Evolutionary conservation across 1,140 invertebrate species (phyloP).

Genomic region (Platorchestia sp.): DNA sequence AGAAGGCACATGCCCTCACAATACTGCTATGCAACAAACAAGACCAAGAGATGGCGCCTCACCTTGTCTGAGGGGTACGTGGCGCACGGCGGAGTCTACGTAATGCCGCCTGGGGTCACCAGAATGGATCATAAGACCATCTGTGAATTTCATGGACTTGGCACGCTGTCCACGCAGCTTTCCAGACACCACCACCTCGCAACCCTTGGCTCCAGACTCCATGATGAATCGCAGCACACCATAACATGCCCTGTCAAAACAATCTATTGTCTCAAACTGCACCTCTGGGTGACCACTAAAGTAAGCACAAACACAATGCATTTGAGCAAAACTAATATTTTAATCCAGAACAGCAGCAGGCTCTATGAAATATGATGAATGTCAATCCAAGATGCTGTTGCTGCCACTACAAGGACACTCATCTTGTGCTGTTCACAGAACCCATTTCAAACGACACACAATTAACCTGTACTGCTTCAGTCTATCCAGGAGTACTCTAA

Average conservation of each 20-base stretch:
- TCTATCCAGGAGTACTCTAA: too few relatives aligned
- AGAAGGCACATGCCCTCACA: background rate
- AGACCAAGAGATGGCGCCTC: slow-evolving; percentile 40
- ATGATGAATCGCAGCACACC: slow-evolving; percentile 99
- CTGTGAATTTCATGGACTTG: slow-evolving; percentile 99
- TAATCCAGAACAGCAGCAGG: too few relatives aligned
- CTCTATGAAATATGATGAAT: too few relatives aligned
- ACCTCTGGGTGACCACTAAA: too few relatives aligned
- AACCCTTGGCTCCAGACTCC: slow-evolving; percentile 94
- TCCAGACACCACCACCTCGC: slow-evolving; percentile 93
- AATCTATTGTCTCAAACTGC: too few relatives aligned
- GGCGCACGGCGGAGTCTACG: slow-evolving; percentile 96
- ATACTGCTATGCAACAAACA: background rate
- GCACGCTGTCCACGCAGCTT: slow-evolving; percentile 99
- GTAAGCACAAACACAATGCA: too few relatives aligned
- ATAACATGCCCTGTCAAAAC: slow-evolving; percentile 88
- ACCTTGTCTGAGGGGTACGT: slow-evolving; percentile 97
- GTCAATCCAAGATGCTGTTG: too few relatives aligned
- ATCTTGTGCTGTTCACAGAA: too few relatives aligned
- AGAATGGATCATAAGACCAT: slow-evolving; percentile 99
- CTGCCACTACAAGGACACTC: too few relatives aligned
- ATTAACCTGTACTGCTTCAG: too few relatives aligned
- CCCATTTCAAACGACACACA: too few relatives aligned
- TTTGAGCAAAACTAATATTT: too few relatives aligned
- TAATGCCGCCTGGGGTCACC: slow-evolving; percentile 99